phyloP scores from a whole-genome alignment of 2,113 vertebrate genomes.

The Delphinus delphis region DNA sequence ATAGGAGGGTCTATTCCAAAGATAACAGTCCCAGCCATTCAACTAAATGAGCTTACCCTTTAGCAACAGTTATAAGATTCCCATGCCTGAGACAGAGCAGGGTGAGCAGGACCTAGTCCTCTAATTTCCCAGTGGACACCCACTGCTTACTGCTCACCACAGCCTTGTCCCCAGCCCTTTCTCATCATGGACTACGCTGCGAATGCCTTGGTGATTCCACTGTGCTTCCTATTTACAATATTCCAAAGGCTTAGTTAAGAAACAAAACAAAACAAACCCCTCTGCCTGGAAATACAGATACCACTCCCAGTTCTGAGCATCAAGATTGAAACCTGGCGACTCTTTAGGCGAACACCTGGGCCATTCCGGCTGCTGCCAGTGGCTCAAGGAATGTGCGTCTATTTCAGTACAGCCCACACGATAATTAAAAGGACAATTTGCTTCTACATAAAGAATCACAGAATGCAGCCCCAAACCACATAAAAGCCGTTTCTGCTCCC shows the following conservation, averaged over 20 bases:
- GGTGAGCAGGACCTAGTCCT: background rate
- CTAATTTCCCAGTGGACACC: background rate
- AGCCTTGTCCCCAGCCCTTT: background rate
- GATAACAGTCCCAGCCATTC: background rate
- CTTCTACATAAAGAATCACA: conserved; percentile 75
- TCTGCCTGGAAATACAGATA: conserved; percentile 2
- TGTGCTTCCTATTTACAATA: conserved; percentile 9
- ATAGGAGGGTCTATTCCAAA: background rate
- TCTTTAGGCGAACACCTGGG: conserved; percentile 71
- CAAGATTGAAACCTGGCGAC: conserved; percentile 42
- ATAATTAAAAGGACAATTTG: conserved; percentile 80
- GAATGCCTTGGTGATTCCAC: background rate
- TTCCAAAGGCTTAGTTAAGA: conserved; percentile 19
- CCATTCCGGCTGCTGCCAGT: conserved; percentile 43
- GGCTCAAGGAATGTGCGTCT: conserved; percentile 65
- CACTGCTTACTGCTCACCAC: background rate
- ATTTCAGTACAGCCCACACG: conserved; percentile 74
- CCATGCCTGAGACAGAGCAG: background rate
- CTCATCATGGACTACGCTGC: background rate
- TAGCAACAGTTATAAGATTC: background rate
- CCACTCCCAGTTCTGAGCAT: conserved; percentile 4
- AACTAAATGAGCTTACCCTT: background rate
- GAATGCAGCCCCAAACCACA: conserved; percentile 76
- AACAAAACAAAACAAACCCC: background rate
- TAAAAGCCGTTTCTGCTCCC: conserved; percentile 56